phyloP scores from a whole-genome alignment of 2,888 invertebrate genomes.

The Eristalis tenax region DNA sequence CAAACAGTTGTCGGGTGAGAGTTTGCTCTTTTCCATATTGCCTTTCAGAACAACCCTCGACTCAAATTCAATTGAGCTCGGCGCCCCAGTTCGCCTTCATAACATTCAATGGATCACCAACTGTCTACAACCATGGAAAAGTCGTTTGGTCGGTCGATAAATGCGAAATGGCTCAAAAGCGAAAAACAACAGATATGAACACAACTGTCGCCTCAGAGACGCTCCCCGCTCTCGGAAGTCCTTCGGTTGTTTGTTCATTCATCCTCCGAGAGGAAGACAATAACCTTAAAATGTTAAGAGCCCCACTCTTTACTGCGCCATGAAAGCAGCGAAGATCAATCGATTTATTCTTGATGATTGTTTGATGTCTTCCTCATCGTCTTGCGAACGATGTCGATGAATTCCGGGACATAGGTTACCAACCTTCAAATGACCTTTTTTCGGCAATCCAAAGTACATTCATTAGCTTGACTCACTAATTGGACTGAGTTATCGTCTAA shows the following conservation, averaged over 20 bases:
- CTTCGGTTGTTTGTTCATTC: background rate
- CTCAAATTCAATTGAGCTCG: too few relatives aligned
- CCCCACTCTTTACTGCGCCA: background rate
- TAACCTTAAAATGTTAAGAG: slow-evolving; percentile 1
- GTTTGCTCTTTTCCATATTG: too few relatives aligned
- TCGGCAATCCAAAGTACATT: background rate
- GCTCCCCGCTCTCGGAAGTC: background rate
- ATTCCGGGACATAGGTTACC: background rate
- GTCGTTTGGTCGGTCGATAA: background rate
- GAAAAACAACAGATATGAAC: background rate
- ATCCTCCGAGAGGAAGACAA: background rate
- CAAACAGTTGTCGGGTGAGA: too few relatives aligned
- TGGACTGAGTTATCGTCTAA: background rate
- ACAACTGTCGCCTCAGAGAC: background rate
- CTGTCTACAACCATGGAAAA: background rate
- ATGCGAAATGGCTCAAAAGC: background rate
- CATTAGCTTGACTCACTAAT: background rate
- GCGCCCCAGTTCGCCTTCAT: too few relatives aligned
- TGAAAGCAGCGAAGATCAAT: background rate
- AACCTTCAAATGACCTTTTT: slow-evolving; percentile 7
- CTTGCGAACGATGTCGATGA: background rate
- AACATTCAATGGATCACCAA: too few relatives aligned
- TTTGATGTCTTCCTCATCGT: background rate
- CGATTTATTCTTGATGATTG: background rate
- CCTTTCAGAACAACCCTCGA: too few relatives aligned